Conservation (phyloP, 2,113 vertebrate genomes). For the Amblyornis subalaris region DNA sequence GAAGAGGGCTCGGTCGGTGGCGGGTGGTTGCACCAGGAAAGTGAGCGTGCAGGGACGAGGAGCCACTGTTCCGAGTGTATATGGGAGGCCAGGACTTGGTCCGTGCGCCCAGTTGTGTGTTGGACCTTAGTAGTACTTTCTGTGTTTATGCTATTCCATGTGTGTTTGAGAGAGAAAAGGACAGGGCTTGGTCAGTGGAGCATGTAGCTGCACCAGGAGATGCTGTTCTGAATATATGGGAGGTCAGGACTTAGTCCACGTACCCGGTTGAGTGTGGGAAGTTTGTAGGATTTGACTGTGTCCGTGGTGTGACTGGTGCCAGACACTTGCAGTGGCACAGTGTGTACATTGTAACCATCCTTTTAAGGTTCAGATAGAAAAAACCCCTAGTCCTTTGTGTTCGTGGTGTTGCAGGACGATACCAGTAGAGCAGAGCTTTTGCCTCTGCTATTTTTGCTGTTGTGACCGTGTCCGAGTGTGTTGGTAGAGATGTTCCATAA, state of each 20-base stretch:
- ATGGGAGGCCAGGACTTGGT: neutral
- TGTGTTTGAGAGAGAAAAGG: too few species aligned
- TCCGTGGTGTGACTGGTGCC: neutral
- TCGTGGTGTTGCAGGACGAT: neutral
- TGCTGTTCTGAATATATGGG: too few species aligned
- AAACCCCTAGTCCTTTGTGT: neutral
- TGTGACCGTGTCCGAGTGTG: rapidly evolving
- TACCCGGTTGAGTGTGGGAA: too few species aligned
- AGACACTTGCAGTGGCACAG: rapidly evolving
- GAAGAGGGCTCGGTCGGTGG: too few species aligned
- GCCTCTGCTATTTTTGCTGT: neutral
- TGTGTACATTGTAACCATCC: neutral
- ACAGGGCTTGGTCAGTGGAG: too few species aligned
- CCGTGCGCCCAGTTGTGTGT: too few species aligned
- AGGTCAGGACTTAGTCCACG: too few species aligned
- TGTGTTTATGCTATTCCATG: neutral
- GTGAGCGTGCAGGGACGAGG: too few species aligned
- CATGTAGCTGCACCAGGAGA: too few species aligned
- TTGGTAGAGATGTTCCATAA: neutral
- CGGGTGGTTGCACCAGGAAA: too few species aligned
- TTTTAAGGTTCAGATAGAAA: neutral
- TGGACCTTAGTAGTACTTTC: neutral
- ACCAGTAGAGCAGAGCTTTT: neutral
- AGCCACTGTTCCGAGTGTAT: neutral
- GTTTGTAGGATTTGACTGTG: too few species aligned